Conservation (phyloP, 2,888 invertebrate genomes). For the Drosophila gaucha region DNA sequence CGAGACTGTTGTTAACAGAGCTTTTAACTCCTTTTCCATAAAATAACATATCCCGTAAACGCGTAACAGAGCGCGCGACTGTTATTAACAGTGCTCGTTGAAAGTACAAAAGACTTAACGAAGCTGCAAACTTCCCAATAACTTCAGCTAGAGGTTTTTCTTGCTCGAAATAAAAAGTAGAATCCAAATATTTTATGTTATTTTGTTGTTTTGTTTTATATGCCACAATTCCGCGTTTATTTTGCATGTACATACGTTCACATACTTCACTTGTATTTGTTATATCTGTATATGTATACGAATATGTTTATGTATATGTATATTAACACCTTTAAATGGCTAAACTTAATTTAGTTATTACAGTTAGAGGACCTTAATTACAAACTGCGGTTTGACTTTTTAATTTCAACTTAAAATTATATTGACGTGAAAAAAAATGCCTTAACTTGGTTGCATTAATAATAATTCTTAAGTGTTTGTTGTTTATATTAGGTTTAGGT, state of each 20-base stretch:
- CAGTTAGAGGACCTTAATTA: conserved; percentile 58
- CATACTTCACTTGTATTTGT: not conserved
- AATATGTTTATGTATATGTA: conserved; percentile 20
- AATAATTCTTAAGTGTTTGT: conserved; percentile 6
- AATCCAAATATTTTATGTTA: not conserved
- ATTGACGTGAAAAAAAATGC: conserved; percentile 48
- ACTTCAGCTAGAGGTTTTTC: too few relatives aligned
- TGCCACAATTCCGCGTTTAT: conserved; percentile 43
- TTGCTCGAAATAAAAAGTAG: not conserved
- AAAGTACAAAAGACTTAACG: too few relatives aligned
- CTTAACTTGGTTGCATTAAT: conserved; percentile 43
- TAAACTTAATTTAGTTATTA: conserved; percentile 64
- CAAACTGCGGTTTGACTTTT: conserved; percentile 55
- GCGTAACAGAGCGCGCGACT: not conserved
- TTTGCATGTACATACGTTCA: conserved; percentile 16
- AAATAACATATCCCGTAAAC: too few relatives aligned
- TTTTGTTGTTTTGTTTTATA: conserved; percentile 21
- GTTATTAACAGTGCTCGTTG: not conserved
- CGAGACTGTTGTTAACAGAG: too few relatives aligned
- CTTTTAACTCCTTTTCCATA: too few relatives aligned
- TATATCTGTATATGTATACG: conserved; percentile 13
- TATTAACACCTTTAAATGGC: conserved; percentile 64
- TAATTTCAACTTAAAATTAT: conserved; percentile 29
- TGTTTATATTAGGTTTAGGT: not conserved
- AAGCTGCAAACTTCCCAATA: not conserved